phyloP scores from a whole-genome alignment of 2,888 invertebrate species.

The Drosophila infuscata region DNA sequence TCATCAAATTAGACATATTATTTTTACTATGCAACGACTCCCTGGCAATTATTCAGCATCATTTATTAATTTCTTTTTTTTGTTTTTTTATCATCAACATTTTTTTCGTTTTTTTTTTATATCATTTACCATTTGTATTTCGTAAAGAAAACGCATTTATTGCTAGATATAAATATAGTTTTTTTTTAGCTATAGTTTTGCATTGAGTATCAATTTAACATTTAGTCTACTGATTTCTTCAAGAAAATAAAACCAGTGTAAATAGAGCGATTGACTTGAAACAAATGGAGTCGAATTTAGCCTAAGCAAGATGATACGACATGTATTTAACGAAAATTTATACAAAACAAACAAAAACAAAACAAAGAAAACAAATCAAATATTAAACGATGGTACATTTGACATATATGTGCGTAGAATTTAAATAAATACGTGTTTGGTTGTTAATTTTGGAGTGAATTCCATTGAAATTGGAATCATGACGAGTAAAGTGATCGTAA shows the following conservation, averaged over 20 bases:
- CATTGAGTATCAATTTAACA: constrained; percentile 32
- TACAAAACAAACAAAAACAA: background rate
- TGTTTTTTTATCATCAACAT: constrained; percentile 3
- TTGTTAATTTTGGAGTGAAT: background rate
- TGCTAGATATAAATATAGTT: constrained; percentile 19
- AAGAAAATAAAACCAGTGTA: constrained; percentile 68
- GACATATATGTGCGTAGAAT: constrained; percentile 31
- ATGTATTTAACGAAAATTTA: constrained; percentile 48
- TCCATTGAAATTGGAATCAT: too few relatives aligned
- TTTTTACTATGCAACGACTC: constrained; percentile 33
- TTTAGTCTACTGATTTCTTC: constrained; percentile 60
- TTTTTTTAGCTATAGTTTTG: constrained; percentile 31
- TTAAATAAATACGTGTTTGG: background rate
- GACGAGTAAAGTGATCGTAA: background rate
- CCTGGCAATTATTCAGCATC: constrained; percentile 17
- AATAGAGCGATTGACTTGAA: constrained; percentile 40
- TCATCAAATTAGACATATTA: constrained; percentile 28
- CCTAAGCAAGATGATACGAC: constrained; percentile 31
- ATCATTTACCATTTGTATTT: constrained; percentile 20
- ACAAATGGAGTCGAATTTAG: constrained; percentile 33
- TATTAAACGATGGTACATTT: constrained; percentile 46
- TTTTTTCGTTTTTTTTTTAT: background rate
- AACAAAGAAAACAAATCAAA: constrained; percentile 16
- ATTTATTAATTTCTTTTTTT: background rate
- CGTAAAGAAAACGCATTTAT: constrained; percentile 59